A percentile compares a stretch with the other conserved stretches of the same genome.
Evolutionary conservation across 2,797 vertebrate genomes (phyloP).

Genomic region (Loriculus beryllinus): DNA sequence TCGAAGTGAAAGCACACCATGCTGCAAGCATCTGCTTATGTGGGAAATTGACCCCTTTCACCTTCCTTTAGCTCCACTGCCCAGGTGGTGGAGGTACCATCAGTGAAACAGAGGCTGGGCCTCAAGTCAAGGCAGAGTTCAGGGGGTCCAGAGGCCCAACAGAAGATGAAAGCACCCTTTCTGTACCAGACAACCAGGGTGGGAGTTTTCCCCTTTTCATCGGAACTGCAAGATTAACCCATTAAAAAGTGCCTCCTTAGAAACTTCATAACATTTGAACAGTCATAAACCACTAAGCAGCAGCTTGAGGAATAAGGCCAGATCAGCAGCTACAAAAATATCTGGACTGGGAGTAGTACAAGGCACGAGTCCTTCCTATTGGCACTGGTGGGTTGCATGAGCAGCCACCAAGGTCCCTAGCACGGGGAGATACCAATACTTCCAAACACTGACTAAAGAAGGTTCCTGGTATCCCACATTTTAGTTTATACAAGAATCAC

Average conservation of each 20-base stretch:
- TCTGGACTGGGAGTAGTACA: rapidly evolving
- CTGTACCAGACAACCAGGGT: background rate
- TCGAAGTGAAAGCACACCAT: rapidly evolving
- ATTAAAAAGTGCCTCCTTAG: background rate
- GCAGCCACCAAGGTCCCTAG: background rate
- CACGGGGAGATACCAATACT: background rate
- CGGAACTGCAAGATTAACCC: background rate
- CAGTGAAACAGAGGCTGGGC: background rate
- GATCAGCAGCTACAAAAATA: background rate
- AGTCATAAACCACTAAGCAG: background rate
- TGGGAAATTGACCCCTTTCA: background rate
- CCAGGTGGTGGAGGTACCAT: rapidly evolving
- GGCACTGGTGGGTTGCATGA: rapidly evolving
- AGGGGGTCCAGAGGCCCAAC: rapidly evolving
- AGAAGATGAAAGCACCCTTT: background rate
- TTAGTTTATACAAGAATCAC: background rate
- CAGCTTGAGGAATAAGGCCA: background rate
- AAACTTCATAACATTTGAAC: background rate
- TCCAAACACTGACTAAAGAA: background rate
- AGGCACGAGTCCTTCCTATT: background rate
- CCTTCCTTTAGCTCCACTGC: background rate
- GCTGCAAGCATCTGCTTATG: background rate
- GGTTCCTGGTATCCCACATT: background rate
- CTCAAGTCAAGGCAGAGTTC: background rate
- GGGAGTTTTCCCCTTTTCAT: background rate